These are phyloP conservation scores for Gymnopithys bicolor DNA, from an alignment of 2,797 vertebrate genomes.

Conservation along the genomic window DNA sequence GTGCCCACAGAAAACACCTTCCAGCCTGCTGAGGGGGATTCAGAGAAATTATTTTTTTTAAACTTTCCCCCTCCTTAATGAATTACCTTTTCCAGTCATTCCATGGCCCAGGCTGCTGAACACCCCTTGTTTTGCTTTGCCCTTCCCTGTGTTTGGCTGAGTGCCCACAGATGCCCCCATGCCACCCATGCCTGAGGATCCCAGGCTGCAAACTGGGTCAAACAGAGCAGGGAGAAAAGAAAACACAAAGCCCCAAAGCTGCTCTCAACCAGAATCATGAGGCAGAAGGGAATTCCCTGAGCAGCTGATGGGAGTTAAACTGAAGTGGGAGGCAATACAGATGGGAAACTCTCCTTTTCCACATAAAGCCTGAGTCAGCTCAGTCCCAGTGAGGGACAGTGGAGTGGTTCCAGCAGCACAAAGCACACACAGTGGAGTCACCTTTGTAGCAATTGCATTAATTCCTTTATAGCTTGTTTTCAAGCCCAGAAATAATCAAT, in stretches of 20 bases:
- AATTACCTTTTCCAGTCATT: neutral
- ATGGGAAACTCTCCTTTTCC: neutral
- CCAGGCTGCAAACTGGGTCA: fast-evolving
- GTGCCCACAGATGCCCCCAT: neutral
- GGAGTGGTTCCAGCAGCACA: neutral
- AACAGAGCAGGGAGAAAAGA: neutral
- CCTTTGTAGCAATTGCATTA: neutral
- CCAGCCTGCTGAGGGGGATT: neutral
- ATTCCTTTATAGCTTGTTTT: neutral
- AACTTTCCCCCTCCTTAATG: neutral
- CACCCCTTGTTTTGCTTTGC: neutral
- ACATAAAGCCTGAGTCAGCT: neutral
- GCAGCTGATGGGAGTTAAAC: neutral
- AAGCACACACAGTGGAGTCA: neutral
- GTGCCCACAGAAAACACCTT: neutral
- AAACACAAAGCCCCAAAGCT: fast-evolving
- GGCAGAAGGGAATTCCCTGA: neutral
- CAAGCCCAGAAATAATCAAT: neutral
- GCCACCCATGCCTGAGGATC: fast-evolving
- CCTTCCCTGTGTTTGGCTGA: neutral
- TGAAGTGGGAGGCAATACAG: neutral
- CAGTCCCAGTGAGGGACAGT: fast-evolving
- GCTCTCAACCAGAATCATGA: neutral
- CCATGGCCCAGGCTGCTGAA: neutral
- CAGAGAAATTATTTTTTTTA: too few relatives aligned